Conservation (phyloP, 2,888 invertebrate genomes). For the Dioctria rufipes region DNA sequence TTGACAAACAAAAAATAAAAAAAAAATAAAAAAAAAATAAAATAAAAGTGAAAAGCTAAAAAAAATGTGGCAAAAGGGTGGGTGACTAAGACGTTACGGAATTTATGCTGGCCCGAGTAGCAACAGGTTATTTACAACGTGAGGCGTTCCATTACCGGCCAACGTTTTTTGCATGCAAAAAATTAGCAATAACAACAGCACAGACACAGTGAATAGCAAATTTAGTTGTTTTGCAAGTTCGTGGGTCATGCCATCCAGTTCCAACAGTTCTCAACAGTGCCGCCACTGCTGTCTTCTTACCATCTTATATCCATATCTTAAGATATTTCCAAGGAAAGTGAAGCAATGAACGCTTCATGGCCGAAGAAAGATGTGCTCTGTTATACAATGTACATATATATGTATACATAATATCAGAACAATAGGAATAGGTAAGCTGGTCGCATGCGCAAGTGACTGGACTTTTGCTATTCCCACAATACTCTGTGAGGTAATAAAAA, state of each 20-base stretch:
- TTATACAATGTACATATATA: too few relatives aligned
- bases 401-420: too few relatives aligned
- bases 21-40: constrained; percentile 5
- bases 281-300: too few relatives aligned
- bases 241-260: neutral
- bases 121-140: constrained; percentile 42
- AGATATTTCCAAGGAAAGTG: constrained; percentile 40
- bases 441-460: neutral
- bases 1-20: constrained; percentile 18
- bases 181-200: neutral
- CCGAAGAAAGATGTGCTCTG: constrained; percentile 23
- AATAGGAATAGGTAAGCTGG: neutral
- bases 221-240: constrained; percentile 25
- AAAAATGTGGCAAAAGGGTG: constrained; percentile 38
- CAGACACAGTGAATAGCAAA: constrained; percentile 11
- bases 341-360: constrained; percentile 25
- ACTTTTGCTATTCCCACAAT: constrained; percentile 29
- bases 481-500: neutral
- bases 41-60: constrained; percentile 9
- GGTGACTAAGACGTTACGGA: constrained; percentile 44
- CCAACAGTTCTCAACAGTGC: neutral
- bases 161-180: constrained; percentile 1
- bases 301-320: too few relatives aligned
- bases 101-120: constrained; percentile 24
- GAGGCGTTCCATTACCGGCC: constrained; percentile 14